Evolutionary conservation across 1,140 invertebrate species (phyloP).

Genomic region (Periplaneta americana): DNA sequence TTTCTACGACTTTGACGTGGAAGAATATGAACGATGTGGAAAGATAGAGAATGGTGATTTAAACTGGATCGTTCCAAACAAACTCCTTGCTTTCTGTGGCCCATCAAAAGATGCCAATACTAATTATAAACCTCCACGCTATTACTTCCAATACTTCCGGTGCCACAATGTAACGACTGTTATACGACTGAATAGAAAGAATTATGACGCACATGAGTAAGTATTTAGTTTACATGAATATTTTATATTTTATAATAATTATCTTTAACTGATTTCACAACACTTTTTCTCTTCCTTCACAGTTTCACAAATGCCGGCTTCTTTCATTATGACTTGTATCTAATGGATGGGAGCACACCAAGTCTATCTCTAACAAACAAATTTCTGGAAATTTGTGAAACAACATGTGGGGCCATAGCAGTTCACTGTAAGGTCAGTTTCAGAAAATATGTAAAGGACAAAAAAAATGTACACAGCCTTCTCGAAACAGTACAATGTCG

Average conservation of each 20-base stretch:
- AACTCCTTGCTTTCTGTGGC: slow-evolving; percentile 97
- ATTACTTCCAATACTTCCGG: slow-evolving; percentile 93
- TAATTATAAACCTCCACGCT: slow-evolving; percentile 64
- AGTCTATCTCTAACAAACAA: slow-evolving; percentile 60
- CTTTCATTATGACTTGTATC: slow-evolving; percentile 72
- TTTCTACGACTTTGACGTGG: slow-evolving; percentile 89
- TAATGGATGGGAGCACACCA: slow-evolving; percentile 72
- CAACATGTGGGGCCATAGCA: slow-evolving; percentile 63
- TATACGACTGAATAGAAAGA: slow-evolving; percentile 89
- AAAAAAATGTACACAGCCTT: no score
- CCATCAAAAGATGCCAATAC: slow-evolving; percentile 42
- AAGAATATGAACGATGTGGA: slow-evolving; percentile 94
- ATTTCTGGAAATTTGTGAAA: slow-evolving; percentile 70
- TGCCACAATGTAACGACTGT: slow-evolving; percentile 90
- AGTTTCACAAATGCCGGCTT: slow-evolving; percentile 69
- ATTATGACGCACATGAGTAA: slow-evolving; percentile 85
- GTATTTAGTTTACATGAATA: no score
- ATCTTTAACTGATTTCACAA: no score
- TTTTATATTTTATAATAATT: no score
- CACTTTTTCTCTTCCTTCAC: slow-evolving; percentile 23
- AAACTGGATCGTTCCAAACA: slow-evolving; percentile 97
- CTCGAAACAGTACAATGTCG: no score
- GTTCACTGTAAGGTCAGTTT: slow-evolving; percentile 87
- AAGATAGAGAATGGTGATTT: slow-evolving; percentile 97
- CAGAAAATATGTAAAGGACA: no score